phyloP scores from a whole-genome alignment of 2,797 vertebrate species.

The Pelobates cultripes region DNA sequence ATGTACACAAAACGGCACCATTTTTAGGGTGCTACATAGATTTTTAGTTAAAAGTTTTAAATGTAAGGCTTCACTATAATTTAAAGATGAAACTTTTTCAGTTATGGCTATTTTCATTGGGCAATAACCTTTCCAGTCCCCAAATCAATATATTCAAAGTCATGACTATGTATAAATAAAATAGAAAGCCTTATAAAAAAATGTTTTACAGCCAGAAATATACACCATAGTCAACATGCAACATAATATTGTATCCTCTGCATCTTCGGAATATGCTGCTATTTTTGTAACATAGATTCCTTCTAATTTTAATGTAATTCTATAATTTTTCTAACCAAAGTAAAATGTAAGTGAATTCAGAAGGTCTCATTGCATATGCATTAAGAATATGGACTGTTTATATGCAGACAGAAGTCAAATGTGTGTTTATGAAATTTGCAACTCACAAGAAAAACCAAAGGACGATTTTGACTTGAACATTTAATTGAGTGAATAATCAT shows the following conservation, averaged over 20 bases:
- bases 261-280: constrained; percentile 22
- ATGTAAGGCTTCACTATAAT: too few relatives aligned
- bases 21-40: too few relatives aligned
- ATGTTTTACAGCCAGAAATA: constrained; percentile 48
- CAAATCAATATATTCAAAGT: constrained; percentile 56
- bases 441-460: constrained; percentile 11
- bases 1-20: too few relatives aligned
- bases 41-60: too few relatives aligned
- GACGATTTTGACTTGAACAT: constrained; percentile 6
- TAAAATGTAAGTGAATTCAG: constrained; percentile 45
- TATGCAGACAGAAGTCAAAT: constrained; percentile 36
- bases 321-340: constrained; percentile 53
- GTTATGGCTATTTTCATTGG: constrained; percentile 38
- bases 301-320: constrained; percentile 49
- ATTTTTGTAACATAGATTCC: constrained; percentile 30
- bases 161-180: constrained; percentile 43
- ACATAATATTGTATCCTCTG: constrained; percentile 40
- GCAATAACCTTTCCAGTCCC: constrained; percentile 41
- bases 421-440: constrained; percentile 28
- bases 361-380: constrained; percentile 33
- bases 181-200: constrained; percentile 45
- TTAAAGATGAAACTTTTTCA: background rate
- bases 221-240: constrained; percentile 43
- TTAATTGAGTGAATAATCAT: constrained; percentile 36
- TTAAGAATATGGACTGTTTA: constrained; percentile 33